Percentiles rank a stretch among this genome's conserved stretches.
phyloP scores from a whole-genome alignment of 2,113 vertebrate species.

The Perca fluviatilis region DNA sequence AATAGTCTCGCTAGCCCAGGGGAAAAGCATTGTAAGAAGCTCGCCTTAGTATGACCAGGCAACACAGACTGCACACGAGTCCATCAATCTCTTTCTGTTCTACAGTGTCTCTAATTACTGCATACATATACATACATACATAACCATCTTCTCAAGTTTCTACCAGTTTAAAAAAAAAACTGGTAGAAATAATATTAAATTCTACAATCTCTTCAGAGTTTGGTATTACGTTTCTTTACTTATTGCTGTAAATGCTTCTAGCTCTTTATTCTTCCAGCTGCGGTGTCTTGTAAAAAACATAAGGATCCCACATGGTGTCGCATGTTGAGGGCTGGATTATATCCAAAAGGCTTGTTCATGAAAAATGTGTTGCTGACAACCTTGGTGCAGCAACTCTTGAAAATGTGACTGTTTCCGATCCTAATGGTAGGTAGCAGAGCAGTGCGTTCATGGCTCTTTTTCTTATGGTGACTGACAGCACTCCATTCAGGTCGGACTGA shows the following conservation, averaged over 20 bases:
- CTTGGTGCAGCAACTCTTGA: conserved; percentile 79
- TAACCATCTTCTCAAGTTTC: conserved; percentile 49
- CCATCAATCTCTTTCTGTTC: conserved; percentile 80
- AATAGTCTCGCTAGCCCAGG: conserved; percentile 92
- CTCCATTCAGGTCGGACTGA: conserved; percentile 71
- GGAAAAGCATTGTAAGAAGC: conserved; percentile 85
- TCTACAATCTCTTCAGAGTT: neutral
- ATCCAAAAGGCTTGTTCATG: conserved; percentile 90
- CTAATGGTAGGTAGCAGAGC: conserved; percentile 64
- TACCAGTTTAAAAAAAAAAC: conserved; percentile 8
- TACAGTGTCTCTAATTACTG: conserved; percentile 70
- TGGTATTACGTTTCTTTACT: conserved; percentile 13
- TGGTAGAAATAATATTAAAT: conserved; percentile 14
- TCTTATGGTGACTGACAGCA: conserved; percentile 67
- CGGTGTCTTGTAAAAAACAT: conserved; percentile 18
- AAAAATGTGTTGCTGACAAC: conserved; percentile 93
- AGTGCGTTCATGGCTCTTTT: conserved; percentile 50
- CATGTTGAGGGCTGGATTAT: conserved; percentile 84
- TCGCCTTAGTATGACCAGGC: conserved; percentile 65
- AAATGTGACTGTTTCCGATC: conserved; percentile 58
- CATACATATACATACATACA: conserved; percentile 55
- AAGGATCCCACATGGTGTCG: conserved; percentile 32
- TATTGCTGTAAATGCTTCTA: conserved; percentile 30
- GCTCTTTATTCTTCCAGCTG: conserved; percentile 48
- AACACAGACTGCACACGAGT: conserved; percentile 66